These are phyloP conservation scores for Seriola dumerili DNA, from an alignment of 2,113 vertebrate genomes.

Conservation along the genomic window DNA sequence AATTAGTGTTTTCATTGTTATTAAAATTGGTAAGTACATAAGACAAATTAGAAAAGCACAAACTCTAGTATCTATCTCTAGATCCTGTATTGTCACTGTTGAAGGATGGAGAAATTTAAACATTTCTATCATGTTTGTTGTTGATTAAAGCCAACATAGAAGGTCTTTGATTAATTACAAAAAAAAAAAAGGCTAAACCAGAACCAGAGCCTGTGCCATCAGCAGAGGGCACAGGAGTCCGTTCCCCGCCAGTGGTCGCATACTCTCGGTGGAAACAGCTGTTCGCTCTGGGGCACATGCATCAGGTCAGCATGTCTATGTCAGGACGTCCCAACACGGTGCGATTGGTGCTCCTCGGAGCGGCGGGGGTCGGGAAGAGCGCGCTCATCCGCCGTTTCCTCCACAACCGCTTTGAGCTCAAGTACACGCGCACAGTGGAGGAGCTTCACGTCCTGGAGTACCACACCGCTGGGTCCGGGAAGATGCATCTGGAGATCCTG, in stretches of 20 bases:
- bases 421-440: constrained; percentile 84
- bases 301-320: constrained; percentile 58
- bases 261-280: background rate
- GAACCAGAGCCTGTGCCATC: background rate
- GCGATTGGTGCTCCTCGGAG: constrained; percentile 83
- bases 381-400: constrained; percentile 83
- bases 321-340: constrained; percentile 56
- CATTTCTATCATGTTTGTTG: too few relatives aligned
- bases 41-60: too few relatives aligned
- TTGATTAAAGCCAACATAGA: too few relatives aligned
- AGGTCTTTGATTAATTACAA: too few relatives aligned
- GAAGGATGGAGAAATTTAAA: too few relatives aligned
- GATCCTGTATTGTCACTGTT: too few relatives aligned
- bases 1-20: too few relatives aligned
- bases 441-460: constrained; percentile 83
- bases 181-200: too few relatives aligned
- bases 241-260: rapidly evolving
- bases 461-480: constrained; percentile 50
- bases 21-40: too few relatives aligned
- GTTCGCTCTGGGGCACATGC: background rate
- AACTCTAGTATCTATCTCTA: too few relatives aligned
- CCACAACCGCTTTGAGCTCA: constrained; percentile 76
- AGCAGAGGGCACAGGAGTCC: rapidly evolving
- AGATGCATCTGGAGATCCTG: constrained; percentile 80
- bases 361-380: constrained; percentile 84